Evolutionary conservation across 2,113 vertebrate species (phyloP).

Genomic region (Dasyornis broadbenti): DNA sequence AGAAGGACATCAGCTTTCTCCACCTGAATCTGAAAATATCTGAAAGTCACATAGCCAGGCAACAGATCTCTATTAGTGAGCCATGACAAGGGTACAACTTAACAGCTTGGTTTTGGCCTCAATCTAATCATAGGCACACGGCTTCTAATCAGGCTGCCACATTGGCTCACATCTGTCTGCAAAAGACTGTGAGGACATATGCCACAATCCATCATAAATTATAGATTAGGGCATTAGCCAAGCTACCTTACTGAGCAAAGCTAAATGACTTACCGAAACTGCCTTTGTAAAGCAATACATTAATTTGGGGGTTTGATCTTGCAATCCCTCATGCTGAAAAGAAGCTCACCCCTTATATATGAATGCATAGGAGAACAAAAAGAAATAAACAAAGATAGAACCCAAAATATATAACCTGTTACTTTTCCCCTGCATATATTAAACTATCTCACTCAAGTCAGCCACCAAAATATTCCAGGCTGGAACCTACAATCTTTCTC

Average conservation of each 20-base stretch:
- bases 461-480: not conserved
- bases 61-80: not conserved
- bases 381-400: not conserved
- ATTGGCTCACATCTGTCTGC: not conserved
- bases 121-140: not conserved
- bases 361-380: not conserved
- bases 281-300: not conserved
- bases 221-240: not conserved
- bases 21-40: not conserved
- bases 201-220: not conserved
- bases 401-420: not conserved
- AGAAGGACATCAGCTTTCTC: not conserved
- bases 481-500: not conserved
- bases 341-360: not conserved
- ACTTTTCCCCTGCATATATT: not conserved
- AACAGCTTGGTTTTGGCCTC: not conserved
- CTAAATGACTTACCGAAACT: not conserved
- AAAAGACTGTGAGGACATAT: not conserved
- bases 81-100: not conserved
- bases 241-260: not conserved
- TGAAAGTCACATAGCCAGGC: fast-evolving
- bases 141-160: not conserved
- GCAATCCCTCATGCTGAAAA: not conserved
- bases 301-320: not conserved
- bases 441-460: not conserved